Evolutionary conservation across 2,113 vertebrate species (phyloP), one percentile per base, ranked within the genome.

Genomic region (Ptychochromis oligacanthus): DNA sequence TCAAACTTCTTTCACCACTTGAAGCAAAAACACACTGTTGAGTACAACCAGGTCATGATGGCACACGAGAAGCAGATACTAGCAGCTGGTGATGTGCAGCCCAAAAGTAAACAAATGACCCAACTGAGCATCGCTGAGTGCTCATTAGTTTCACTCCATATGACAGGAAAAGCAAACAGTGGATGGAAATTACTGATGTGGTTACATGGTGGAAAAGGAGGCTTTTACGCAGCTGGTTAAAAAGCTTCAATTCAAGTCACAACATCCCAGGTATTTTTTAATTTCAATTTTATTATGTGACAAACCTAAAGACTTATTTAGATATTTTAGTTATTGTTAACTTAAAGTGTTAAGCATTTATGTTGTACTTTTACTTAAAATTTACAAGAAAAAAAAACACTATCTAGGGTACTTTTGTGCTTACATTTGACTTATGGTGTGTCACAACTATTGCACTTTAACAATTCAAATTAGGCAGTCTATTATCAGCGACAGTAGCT

Each of bases 61-160:
- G 56, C 22, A 1, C 56, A 26, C 0, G 1, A 58, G 26, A 6
- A 58, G 24, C 24, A 58, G 14, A 24, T 58, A 15, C 56, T 15
- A 26, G 0, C 4, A 5, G 34, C 34, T 24, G 24, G 56, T 0
- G 24, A 26, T 26, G 26, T 15, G 6, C 14, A 13, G 14, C 24
- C 22, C 13, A 58, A 26, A 58, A 0, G 12, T 24, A 57, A 58
- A 2, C 56, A 24, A 28, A 58, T 58, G 56, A 58, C 24, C 26
- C 0, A 34, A 36, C 28, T 34, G 31, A 28, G 31, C 60, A 62
- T 62, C 0, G 0, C 5, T 62, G 11, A 62, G 18, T 3, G n/a
- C 2, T 62, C 36, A 11, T 18, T n/a, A 62, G 60, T 11, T 14
- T 62, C 2, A 0, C 60, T 36, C 60, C 34, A n/a, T 0, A n/a